phyloP scores from a whole-genome alignment of 2,113 vertebrate species.

The Dicrurus megarhynchus region DNA sequence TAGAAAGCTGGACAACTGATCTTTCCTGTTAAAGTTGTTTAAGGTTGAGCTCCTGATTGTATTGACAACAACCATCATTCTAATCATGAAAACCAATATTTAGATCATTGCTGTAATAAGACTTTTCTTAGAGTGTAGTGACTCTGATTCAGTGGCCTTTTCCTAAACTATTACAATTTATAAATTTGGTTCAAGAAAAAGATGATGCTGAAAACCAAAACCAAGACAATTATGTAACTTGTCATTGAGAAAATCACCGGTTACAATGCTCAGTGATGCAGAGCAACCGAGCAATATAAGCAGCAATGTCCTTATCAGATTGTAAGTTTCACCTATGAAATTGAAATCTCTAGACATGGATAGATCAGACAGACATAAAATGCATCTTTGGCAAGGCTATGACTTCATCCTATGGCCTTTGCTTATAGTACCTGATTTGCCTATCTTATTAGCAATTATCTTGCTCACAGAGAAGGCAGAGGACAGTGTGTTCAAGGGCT shows the following conservation, averaged over 20 bases:
- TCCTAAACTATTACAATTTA: neutral
- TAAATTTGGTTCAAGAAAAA: neutral
- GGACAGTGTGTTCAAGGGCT: neutral
- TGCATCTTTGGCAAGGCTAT: neutral
- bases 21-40: neutral
- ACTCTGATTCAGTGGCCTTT: neutral
- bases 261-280: neutral
- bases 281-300: neutral
- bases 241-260: neutral
- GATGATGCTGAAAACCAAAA: neutral
- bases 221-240: neutral
- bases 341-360: neutral
- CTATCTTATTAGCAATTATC: neutral
- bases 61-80: neutral
- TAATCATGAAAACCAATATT: neutral
- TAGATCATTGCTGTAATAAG: neutral
- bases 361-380: neutral
- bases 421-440: neutral
- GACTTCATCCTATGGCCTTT: neutral
- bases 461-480: neutral
- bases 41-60: neutral
- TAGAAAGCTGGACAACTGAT: neutral
- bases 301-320: neutral
- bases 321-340: conserved; percentile 31
- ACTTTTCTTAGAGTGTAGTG: neutral